Conservation (phyloP, 2,113 vertebrate genomes). For the western clawed frog (Xenopus tropicalis) region DNA sequence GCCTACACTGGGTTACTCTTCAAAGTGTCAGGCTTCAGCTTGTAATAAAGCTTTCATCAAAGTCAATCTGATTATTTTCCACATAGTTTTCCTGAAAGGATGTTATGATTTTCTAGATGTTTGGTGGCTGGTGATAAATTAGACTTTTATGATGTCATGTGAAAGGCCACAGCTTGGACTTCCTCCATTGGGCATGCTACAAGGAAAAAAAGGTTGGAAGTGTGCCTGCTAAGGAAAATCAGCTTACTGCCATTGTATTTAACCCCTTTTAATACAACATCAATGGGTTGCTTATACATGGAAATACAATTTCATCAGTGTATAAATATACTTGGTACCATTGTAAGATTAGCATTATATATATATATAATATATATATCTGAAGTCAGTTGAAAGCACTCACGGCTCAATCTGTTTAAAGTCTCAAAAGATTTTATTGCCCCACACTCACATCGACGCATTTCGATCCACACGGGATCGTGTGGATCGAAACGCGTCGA, state of each 20-base stretch:
- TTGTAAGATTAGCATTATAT: too few relatives aligned
- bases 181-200: slow-evolving; percentile 60
- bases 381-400: too few relatives aligned
- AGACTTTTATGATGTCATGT: slow-evolving; percentile 93
- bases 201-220: slow-evolving; percentile 62
- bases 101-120: slow-evolving; percentile 98
- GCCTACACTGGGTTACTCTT: slow-evolving; percentile 62
- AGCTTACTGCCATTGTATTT: slow-evolving; percentile 51
- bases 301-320: neutral
- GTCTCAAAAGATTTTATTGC: too few relatives aligned
- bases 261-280: slow-evolving; percentile 49
- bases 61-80: slow-evolving; percentile 90
- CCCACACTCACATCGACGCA: too few relatives aligned
- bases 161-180: slow-evolving; percentile 77
- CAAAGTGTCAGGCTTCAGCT: slow-evolving; percentile 60
- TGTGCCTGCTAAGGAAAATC: slow-evolving; percentile 42
- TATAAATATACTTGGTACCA: too few relatives aligned
- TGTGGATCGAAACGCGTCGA: too few relatives aligned
- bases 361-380: too few relatives aligned
- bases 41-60: slow-evolving; percentile 80
- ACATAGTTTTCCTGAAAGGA: slow-evolving; percentile 97
- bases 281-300: neutral
- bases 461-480: too few relatives aligned
- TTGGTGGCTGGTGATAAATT: slow-evolving; percentile 89
- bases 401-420: too few relatives aligned